A percentile compares a stretch with the other conserved stretches of the same genome.
These are phyloP conservation scores for Colletes gigas DNA, from an alignment of 1,140 invertebrate genomes.

Conservation along the genomic window DNA sequence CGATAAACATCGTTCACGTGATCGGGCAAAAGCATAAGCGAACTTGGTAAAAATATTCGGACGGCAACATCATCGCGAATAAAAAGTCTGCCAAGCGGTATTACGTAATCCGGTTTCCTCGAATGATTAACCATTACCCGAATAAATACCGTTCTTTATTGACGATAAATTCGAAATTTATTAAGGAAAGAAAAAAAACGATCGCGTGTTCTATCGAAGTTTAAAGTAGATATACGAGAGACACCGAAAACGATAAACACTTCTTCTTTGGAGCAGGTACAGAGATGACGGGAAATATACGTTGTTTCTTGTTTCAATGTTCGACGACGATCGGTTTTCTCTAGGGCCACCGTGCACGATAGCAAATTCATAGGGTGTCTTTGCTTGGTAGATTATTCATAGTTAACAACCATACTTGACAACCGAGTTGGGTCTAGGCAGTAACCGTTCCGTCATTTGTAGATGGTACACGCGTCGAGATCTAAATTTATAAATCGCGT, in stretches of 20 bases:
- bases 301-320: background rate
- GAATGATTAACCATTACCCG: constrained; percentile 31
- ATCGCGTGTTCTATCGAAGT: background rate
- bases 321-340: background rate
- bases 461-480: constrained; percentile 45
- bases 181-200: background rate
- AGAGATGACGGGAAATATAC: background rate
- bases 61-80: background rate
- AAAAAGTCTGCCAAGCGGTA: background rate
- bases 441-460: constrained; percentile 41
- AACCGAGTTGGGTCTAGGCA: constrained; percentile 20
- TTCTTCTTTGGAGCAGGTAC: constrained; percentile 6
- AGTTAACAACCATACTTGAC: constrained; percentile 27
- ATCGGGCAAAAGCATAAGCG: background rate
- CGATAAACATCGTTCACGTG: constrained; percentile 23
- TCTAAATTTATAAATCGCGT: constrained; percentile 64
- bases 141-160: background rate
- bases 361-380: background rate
- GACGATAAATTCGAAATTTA: background rate
- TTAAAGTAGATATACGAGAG: no score
- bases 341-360: background rate
- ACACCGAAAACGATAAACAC: background rate
- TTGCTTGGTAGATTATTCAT: background rate
- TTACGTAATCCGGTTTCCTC: constrained; percentile 34
- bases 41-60: constrained; percentile 12